Percentiles rank a stretch among this genome's conserved stretches.
These are phyloP conservation scores for Cygnus buccinator DNA, from an alignment of 2,113 vertebrate genomes.

Conservation along the genomic window DNA sequence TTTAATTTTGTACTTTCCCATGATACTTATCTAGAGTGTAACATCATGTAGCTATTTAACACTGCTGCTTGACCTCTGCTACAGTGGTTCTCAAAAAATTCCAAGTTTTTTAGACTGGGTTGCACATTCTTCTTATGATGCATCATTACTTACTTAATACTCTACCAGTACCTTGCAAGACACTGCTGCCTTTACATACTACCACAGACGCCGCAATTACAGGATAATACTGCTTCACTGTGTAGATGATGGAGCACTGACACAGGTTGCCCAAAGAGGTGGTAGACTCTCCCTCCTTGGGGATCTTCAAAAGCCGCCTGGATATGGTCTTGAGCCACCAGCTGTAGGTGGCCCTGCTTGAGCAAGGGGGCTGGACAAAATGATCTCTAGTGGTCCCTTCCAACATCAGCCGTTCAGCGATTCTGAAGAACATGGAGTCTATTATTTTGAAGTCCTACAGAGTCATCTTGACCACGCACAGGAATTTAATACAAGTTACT, in stretches of 20 bases:
- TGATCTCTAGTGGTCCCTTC: background rate
- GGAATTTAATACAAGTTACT: background rate
- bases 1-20: background rate
- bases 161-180: background rate
- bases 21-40: background rate
- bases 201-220: background rate
- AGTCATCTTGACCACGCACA: background rate
- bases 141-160: background rate
- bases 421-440: background rate
- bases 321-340: background rate
- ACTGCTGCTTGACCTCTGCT: background rate
- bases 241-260: background rate
- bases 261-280: background rate
- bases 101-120: background rate
- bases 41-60: background rate
- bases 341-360: background rate
- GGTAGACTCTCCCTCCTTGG: background rate
- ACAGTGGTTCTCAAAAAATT: background rate
- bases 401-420: background rate
- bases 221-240: background rate
- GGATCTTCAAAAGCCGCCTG: background rate
- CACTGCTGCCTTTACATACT: background rate
- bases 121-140: background rate
- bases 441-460: background rate
- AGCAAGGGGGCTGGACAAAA: background rate